These are phyloP conservation scores for Tangara arthus DNA, from an alignment of 2,797 vertebrate species.

Conservation along the genomic window DNA sequence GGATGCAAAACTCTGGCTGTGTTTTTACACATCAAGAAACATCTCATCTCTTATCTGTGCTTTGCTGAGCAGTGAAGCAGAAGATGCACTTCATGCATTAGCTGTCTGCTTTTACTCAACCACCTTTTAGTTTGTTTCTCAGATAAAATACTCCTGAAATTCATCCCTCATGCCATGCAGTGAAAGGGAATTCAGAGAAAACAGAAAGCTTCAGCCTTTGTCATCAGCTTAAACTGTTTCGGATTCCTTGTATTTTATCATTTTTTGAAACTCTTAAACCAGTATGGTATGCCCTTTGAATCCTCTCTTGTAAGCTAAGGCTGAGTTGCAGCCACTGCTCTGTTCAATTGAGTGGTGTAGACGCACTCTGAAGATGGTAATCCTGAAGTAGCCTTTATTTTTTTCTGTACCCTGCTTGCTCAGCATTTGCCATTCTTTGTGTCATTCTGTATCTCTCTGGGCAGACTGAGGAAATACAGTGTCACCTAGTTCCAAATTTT, in stretches of 20 bases:
- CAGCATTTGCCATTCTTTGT: background rate
- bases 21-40: background rate
- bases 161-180: background rate
- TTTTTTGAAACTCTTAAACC: background rate
- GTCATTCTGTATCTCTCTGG: background rate
- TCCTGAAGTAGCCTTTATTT: background rate
- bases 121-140: background rate
- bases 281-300: background rate
- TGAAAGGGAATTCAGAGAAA: background rate
- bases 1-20: background rate
- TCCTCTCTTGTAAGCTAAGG: background rate
- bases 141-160: background rate
- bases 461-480: background rate
- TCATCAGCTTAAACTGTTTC: background rate
- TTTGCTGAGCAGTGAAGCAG: background rate
- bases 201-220: background rate
- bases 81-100: background rate
- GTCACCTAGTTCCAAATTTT: background rate
- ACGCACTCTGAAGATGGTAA: background rate
- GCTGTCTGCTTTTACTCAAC: background rate
- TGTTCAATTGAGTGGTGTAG: background rate
- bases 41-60: background rate
- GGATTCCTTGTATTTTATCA: background rate
- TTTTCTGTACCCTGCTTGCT: background rate
- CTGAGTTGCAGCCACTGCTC: background rate